Conservation (phyloP, 53 echinoderm and acorn worm species). For the Luidia sarsii region DNA sequence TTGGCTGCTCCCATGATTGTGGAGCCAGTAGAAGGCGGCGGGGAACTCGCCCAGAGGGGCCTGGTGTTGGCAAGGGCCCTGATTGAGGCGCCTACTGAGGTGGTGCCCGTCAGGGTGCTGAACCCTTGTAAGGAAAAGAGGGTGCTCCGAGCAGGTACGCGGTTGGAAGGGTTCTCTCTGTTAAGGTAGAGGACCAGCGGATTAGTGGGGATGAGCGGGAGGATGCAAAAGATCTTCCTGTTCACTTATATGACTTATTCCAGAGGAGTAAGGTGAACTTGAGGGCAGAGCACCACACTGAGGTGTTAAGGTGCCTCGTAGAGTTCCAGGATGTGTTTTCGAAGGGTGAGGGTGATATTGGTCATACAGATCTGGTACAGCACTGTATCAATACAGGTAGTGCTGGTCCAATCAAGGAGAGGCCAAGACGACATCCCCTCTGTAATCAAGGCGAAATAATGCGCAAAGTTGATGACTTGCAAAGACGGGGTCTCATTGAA, state of each 20-base stretch:
- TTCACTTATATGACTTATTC: neutral
- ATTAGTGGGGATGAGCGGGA: neutral
- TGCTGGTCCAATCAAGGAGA: slow-evolving; percentile 47
- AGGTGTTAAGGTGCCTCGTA: slow-evolving; percentile 1
- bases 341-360: slow-evolving; percentile 42
- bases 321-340: slow-evolving; percentile 62
- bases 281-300: neutral
- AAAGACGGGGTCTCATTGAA: slow-evolving; percentile 18
- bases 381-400: slow-evolving; percentile 63
- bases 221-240: neutral
- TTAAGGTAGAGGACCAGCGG: neutral
- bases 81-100: neutral
- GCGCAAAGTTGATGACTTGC: slow-evolving; percentile 33
- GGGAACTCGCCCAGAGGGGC: slow-evolving; percentile 9
- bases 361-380: slow-evolving; percentile 58
- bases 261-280: neutral
- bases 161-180: neutral
- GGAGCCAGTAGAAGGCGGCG: slow-evolving; percentile 7
- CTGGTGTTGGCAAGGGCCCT: slow-evolving; percentile 5
- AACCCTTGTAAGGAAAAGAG: slow-evolving; percentile 33
- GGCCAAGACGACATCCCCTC: slow-evolving; percentile 42
- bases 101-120: slow-evolving; percentile 22
- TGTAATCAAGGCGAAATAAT: slow-evolving; percentile 43
- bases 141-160: neutral
- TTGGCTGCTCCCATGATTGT: neutral